Base-by-base conservation (phyloP, 2,888 invertebrate species). In the Drosophila meridiana region DNA sequence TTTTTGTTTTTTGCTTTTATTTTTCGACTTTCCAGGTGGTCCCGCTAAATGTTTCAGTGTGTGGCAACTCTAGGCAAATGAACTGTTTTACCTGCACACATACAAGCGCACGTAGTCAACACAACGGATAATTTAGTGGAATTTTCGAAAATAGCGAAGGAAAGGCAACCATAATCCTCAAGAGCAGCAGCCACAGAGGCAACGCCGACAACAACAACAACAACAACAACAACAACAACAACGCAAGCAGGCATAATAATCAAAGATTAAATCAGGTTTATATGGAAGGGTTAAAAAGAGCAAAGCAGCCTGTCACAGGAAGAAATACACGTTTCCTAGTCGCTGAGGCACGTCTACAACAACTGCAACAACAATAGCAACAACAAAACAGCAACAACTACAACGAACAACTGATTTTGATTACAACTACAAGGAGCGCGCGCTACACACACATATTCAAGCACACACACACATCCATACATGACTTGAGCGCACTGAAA, bases 181-280 rank as follows among this genome's bases (percentile, higher is more conserved):
- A 72, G 67, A 72, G 79, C 69, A 78, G 63, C 64, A 62, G 60
- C 42, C 69, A 48, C 50, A 60, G 61, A 57, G 64, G 60, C 67
- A 73, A 67, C 69, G 62, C 53, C 74, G 53, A 69, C 75, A 20
- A 20, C 20, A 20, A 20, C 20, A 20, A 20, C 0, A 20, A 20
- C n/a, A n/a, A n/a, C n/a, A n/a, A n/a, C n/a, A 78, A 65, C 70
- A 69, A 60, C 72, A 52, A 52, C 52, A 52, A 50, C 32, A 34
- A 7, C 8, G 9, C 52, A 36, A 11, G 72, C 70, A 69, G 72
- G 76, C 80, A 90, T 87, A 90, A 87, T 85, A 85, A 85, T 85
- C 89, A 87, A 90, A 87, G 87, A 87, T 87, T 87, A 90, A 87
- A 87, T 87, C 87, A 87, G 87, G 87, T 87, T 87, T 87, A 90